Evolutionary conservation across 1,140 invertebrate species (phyloP), one percentile per base, ranked within the genome.

Genomic region (Conus ventricosus): DNA sequence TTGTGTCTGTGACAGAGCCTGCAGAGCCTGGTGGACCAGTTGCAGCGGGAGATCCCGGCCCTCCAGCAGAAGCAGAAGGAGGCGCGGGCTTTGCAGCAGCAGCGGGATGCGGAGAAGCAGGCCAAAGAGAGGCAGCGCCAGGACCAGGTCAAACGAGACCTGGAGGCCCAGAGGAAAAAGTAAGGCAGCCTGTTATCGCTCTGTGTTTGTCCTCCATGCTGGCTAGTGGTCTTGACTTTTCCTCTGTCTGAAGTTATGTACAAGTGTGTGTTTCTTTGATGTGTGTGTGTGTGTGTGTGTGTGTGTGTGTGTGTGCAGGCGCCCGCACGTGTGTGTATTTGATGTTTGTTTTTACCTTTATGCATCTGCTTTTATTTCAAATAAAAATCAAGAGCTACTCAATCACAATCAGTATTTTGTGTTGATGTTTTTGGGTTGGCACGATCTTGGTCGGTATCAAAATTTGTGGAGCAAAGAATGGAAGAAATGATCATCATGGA

Each of bases 41-140:
- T 93, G 25, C 91, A 93, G 88, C 85, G 78, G 83, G 88, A 91
- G 60, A 51, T 92, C 17, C 87, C 90, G 17, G 60, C 71, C 11
- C 78, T 90, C 60, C 85, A 91, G 55, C 89, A 90, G 81, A 90
- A 90, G 51, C 91, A 92, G 87, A 87, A 90, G 84, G 87, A 88
- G 51, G 88, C 89, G 6, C 27, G 55, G 55, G 88, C 84, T n/a
- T n/a, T 91, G 15, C 78, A 90, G 76, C 83, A 90, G 63, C 82
- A 90, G 25, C 83, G 87, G 55, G 88, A 90, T 8, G 87, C 84
- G 60, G 82, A 92, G 51, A 88, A 90, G 51, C 90, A 92, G 84
- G 90, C 90, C 89, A 92, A 93, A 63, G 91, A 93, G 4, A 89
- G 89, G 53, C 91, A 92, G 82, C 91, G 91, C 86, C 92, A 94